These are phyloP conservation scores for Himalopsyche kuldschensis DNA, from an alignment of 2,888 invertebrate genomes.

Conservation along the genomic window DNA sequence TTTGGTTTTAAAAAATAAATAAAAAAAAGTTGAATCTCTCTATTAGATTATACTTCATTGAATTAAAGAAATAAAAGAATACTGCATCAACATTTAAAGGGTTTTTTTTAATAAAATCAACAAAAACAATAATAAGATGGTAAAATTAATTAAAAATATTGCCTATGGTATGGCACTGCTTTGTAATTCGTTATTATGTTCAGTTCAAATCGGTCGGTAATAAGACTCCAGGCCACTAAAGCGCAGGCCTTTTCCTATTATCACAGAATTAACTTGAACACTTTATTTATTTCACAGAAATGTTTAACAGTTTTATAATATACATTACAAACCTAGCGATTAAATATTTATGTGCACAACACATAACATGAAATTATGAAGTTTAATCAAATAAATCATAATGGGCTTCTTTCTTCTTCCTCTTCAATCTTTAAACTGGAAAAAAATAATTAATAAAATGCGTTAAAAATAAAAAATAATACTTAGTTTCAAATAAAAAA, in stretches of 20 bases:
- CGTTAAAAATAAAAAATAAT: not conserved
- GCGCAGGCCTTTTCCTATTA: not conserved
- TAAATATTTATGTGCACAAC: slow-evolving; percentile 22
- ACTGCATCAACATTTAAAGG: not conserved
- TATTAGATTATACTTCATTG: not conserved
- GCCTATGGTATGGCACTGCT: not conserved
- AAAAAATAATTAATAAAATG: not conserved
- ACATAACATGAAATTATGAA: not conserved
- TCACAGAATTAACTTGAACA: slow-evolving; percentile 27
- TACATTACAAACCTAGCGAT: slow-evolving; percentile 2
- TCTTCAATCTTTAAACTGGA: not conserved
- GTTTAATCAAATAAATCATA: not conserved
- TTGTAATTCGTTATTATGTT: not conserved
- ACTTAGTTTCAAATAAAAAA: too few species aligned
- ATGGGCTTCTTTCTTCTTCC: not conserved
- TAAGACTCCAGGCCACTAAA: not conserved
- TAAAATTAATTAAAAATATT: not conserved
- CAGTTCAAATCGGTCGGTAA: not conserved
- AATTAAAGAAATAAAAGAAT: not conserved
- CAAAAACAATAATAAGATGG: not conserved
- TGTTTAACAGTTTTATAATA: slow-evolving; percentile 9
- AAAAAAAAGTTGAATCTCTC: too few species aligned
- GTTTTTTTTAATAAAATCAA: not conserved
- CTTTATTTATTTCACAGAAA: slow-evolving; percentile 27
- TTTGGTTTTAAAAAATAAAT: too few species aligned